Conservation (phyloP, 2,113 vertebrate species). For the Phalacrocorax brasilianus region DNA sequence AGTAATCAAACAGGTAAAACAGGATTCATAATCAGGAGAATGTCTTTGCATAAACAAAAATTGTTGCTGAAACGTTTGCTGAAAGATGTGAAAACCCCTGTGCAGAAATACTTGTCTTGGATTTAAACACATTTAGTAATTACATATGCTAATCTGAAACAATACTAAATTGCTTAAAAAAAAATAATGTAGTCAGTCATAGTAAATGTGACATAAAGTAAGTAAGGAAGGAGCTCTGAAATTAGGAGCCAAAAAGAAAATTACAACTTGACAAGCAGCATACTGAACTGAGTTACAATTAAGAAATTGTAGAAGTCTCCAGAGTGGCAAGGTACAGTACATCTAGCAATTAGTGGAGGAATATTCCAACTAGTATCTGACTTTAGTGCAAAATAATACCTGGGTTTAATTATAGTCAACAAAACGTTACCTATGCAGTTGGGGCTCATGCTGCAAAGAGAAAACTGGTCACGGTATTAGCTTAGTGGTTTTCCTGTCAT, state of each 20-base stretch:
- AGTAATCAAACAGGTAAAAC: conserved; percentile 53
- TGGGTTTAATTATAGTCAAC: not conserved
- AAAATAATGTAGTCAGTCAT: not conserved
- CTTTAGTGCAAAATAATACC: not conserved
- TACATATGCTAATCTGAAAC: conserved; percentile 16
- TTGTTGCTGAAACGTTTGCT: not conserved
- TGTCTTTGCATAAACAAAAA: not conserved
- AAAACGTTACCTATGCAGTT: not conserved
- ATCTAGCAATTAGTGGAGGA: not conserved
- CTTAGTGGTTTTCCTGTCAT: not conserved
- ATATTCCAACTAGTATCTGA: not conserved
- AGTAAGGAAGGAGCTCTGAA: not conserved
- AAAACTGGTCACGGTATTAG: not conserved
- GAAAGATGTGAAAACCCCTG: not conserved
- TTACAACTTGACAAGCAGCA: conserved; percentile 16
- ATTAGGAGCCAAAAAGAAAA: conserved; percentile 32
- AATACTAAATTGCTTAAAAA: conserved; percentile 14
- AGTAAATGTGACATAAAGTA: not conserved
- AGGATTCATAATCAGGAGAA: conserved; percentile 34
- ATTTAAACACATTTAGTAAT: not conserved
- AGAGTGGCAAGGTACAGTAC: not conserved
- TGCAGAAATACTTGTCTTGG: not conserved
- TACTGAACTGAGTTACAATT: not conserved
- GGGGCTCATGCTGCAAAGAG: not conserved
- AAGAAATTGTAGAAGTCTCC: not conserved